Evolutionary conservation across 2,888 invertebrate species (phyloP), one percentile per base, ranked within the genome.

Genomic region (Drosophila picticornis): DNA sequence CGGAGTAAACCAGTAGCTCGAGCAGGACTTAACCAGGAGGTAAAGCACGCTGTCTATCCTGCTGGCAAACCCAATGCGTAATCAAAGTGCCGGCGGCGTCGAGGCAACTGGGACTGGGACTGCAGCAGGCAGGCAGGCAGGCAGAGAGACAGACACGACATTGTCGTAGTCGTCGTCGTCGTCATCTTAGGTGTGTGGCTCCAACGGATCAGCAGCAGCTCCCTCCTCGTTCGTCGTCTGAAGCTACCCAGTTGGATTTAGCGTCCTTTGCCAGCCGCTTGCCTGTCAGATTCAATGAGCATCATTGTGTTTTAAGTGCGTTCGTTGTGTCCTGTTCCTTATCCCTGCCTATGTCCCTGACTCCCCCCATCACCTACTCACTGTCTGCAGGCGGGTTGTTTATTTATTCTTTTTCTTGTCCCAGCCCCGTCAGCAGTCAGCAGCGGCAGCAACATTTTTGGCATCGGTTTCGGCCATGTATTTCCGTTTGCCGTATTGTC

Each of bases 251-350:
- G 62, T 52, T 55, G 60, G 46, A 51, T 36, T 51, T 36, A 9
- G 27, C 51, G 65, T 43, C 62, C 71, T 59, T 66, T 50, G 53
- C 63, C 68, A 40, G 64, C 64, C 55, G 80, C 78, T 72, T 38
- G 82, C 72, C 87, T 89, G 90, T 88, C 88, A 88, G 84, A 90
- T 86, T 88, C 88, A 88, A 90, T 90, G 90, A 88, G 90, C 90
- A 81, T 88, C 88, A 88, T 88, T 88, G 90, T 88, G 83, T 90
- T 85, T 88, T 88, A 89, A 88, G 87, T 88, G 90, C 90, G 88
- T 87, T 88, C 82, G 89, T 88, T 89, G 85, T 87, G 85, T 81
- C 87, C 86, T 80, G 69, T 72, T 80, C 77, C 72, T 61, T 75
- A 67, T 75, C 72, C 46, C 58, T 40, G 34, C 16, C 34, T 34